Percentiles rank a stretch among this genome's conserved stretches.
Evolutionary conservation across 2,113 vertebrate species (phyloP).

Genomic region (Mohoua ochrocephala): DNA sequence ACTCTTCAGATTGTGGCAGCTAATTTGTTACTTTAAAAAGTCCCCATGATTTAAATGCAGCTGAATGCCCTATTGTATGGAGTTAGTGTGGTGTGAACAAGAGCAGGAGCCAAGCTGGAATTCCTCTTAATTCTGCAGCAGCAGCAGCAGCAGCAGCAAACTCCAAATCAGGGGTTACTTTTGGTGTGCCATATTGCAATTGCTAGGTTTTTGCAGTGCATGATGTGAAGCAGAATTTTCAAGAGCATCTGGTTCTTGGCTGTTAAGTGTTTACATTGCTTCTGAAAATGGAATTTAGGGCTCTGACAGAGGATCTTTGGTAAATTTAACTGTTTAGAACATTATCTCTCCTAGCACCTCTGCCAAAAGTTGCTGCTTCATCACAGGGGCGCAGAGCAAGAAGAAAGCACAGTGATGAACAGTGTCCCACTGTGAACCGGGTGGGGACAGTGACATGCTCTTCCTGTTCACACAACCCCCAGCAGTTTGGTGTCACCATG

Average conservation of each 20-base stretch:
- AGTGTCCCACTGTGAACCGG: neutral
- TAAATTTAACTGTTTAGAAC: neutral
- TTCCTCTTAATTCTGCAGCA: neutral
- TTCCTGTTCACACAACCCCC: neutral
- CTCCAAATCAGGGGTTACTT: neutral
- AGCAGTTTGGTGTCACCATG: neutral
- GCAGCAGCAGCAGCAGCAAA: neutral
- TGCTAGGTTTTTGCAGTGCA: neutral
- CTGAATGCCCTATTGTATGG: neutral
- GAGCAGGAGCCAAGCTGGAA: neutral
- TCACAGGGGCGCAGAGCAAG: neutral
- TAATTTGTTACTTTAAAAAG: neutral
- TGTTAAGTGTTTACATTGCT: conserved; percentile 9
- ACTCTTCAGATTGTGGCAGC: neutral
- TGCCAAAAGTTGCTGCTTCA: neutral
- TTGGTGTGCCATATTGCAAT: neutral
- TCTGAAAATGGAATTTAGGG: neutral
- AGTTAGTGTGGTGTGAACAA: neutral
- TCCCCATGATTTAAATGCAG: neutral
- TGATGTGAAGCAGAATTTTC: neutral
- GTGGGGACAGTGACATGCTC: neutral
- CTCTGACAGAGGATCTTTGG: neutral
- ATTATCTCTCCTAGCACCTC: neutral
- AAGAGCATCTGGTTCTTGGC: neutral
- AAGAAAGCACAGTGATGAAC: neutral